Base-by-base conservation (phyloP, 2,888 invertebrate genomes). In the Pandemis corylana region DNA sequence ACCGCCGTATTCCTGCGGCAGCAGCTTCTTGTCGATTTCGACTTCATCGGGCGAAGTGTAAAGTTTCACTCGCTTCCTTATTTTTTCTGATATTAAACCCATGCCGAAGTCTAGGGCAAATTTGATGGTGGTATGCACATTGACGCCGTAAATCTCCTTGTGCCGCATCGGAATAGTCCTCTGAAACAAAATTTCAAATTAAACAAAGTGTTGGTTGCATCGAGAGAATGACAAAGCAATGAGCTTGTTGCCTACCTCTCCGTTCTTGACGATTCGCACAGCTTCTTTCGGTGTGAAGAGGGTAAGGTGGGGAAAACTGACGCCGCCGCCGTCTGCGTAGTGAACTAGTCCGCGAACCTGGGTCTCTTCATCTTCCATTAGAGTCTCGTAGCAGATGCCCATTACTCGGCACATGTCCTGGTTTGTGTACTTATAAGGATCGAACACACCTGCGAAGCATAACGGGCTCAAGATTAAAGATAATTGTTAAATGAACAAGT, bases 1-100 rank as follows among this genome's bases (percentile, higher is more conserved):
- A 9, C 98, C 98, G 5, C 98, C 98, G 82, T 97, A 98, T 84
- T 98, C 98, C 80, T 96, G 96, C 0, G 98, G 98, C 71, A 98
- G 87, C 78, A 97, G 91, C 71, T 90, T 95, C 77, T 94, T 91
- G 78, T 96, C 96, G 77, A 97, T 94, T 80, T 95, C 91, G 2
- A 95, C 93, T 7, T 97, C 96, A 0, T 96, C 95, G 7, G 96
- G 82, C 56, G 95, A 93, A 12, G 96, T 96, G 86, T 96, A 96
- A 49, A 97, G 93, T 77, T 93, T 95, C 42, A 97, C 96, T 67
- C 97, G 95, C 81, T 96, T 96, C 77, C 95, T 95, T 68, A 97
- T 96, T 87, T 97, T 97, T 41, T 97, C 97, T 0, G 97, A 97
- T 79, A 97, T 96, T 79, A 97, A 92, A 0, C 96, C 95, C 95